A percentile compares a stretch with the other conserved stretches of the same genome.
phyloP scores from a whole-genome alignment of 2,113 vertebrate species.

The Ptilorrhoa leucosticta region DNA sequence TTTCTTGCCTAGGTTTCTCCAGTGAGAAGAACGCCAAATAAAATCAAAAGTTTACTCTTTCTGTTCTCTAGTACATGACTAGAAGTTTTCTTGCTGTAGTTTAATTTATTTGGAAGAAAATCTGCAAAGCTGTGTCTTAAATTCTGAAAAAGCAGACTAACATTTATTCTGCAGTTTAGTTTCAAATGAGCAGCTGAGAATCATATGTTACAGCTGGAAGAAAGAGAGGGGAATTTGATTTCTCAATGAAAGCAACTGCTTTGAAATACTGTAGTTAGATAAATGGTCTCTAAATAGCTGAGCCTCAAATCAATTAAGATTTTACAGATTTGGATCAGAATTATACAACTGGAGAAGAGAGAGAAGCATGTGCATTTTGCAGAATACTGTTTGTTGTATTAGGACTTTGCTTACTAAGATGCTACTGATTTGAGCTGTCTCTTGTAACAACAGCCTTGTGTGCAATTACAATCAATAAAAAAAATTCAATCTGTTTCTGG shows the following conservation, averaged over 20 bases:
- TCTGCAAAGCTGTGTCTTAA: background rate
- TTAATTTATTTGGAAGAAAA: background rate
- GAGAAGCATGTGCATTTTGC: background rate
- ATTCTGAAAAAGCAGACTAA: background rate
- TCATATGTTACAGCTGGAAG: background rate
- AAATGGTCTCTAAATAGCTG: background rate
- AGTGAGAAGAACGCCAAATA: background rate
- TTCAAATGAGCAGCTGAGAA: background rate
- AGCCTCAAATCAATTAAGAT: background rate
- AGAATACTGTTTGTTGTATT: background rate
- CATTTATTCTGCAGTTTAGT: background rate
- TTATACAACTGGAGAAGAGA: background rate
- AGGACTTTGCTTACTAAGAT: background rate
- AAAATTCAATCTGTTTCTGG: background rate
- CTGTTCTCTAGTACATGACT: background rate
- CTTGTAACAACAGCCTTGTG: background rate
- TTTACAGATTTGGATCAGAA: constrained; percentile 4
- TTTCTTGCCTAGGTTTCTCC: background rate
- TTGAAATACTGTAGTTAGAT: background rate
- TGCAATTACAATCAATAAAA: background rate
- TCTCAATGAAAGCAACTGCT: background rate
- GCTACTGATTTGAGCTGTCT: background rate
- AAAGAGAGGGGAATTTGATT: background rate
- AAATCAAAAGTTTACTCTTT: background rate
- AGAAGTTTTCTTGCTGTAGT: background rate